Evolutionary conservation across 2,797 vertebrate species (phyloP), one percentile per base, ranked within the genome.

Genomic region (Mus caroli): DNA sequence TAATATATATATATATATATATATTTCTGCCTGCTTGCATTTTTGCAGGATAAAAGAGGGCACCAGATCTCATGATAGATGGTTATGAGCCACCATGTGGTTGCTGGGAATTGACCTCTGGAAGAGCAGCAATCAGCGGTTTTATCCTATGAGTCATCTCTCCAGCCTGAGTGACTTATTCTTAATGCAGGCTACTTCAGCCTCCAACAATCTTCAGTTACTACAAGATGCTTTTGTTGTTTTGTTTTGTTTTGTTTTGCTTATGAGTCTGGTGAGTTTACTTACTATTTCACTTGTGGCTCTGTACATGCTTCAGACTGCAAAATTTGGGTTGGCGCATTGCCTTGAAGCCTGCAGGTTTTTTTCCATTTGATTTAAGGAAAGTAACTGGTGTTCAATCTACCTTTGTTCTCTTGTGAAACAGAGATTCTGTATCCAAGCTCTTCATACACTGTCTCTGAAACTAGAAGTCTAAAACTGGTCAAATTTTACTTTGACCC

Each of bases 381-480:
- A 89, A 88, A 80, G 37, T 40, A 40, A 71, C 19, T 92, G 15
- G 52, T 79, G 73, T 91, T 88, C 56, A 80, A 15, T 90, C 54
- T 56, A 6, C 46, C 37, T 17, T 34, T 3, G 9, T 62, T 77
- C 91, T 82, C 40, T 17, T 78, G 24, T 67, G 67, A 93, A 94
- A n/a, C 26, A 3, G 1, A 75, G 4, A 37, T 1, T 69, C 5
- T 89, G 3, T 19, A 50, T 85, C 15, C 22, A 69, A 60, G 52
- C 4, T 62, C 40, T 80, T 77, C 50, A 34, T 11, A 11, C 5
- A 40, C 37, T 40, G 24, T 26, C 28, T 60, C 20, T 62, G 31
- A 43, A 46, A 20, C 14, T 62, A 43, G 15, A 83, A 62, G 26
- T 43, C 40, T 67, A 97, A 90, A 89, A 60, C 31, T 83, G 76